Evolutionary conservation across 2,113 vertebrate species (phyloP).

Genomic region (Acanthisitta chloris): DNA sequence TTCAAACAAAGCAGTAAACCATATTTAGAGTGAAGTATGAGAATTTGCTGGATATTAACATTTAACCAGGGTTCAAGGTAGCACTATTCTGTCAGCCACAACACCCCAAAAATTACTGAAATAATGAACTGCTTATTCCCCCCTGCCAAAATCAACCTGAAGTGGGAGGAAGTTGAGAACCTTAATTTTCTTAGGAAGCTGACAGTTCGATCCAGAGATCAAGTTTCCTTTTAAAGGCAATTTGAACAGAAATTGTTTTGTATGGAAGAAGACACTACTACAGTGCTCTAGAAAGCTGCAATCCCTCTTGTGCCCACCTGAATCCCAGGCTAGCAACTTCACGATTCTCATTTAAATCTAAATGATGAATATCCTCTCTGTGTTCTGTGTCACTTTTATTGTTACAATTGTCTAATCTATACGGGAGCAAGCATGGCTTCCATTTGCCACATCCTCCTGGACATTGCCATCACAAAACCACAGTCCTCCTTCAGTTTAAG

Average conservation of each 20-base stretch:
- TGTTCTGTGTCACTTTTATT: neutral
- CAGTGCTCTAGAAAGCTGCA: neutral
- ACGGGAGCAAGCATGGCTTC: neutral
- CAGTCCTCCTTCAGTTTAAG: neutral
- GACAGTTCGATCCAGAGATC: neutral
- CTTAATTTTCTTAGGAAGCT: neutral
- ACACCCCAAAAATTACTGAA: neutral
- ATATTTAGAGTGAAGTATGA: neutral
- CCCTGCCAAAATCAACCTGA: neutral
- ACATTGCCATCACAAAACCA: neutral
- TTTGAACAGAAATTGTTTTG: conserved; percentile 4
- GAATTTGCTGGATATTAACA: neutral
- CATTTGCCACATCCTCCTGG: neutral
- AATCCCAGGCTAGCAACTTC: neutral
- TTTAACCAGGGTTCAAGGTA: neutral
- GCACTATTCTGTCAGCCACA: neutral
- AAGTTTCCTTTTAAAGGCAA: neutral
- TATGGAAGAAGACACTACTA: neutral
- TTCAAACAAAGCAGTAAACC: neutral
- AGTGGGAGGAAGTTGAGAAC: neutral
- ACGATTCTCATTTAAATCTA: neutral
- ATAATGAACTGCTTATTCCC: neutral
- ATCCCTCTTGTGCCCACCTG: neutral
- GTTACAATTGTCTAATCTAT: neutral
- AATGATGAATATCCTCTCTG: neutral